These are phyloP conservation scores for Drosophila carrolli DNA, from an alignment of 1,140 invertebrate genomes.

Conservation along the genomic window DNA sequence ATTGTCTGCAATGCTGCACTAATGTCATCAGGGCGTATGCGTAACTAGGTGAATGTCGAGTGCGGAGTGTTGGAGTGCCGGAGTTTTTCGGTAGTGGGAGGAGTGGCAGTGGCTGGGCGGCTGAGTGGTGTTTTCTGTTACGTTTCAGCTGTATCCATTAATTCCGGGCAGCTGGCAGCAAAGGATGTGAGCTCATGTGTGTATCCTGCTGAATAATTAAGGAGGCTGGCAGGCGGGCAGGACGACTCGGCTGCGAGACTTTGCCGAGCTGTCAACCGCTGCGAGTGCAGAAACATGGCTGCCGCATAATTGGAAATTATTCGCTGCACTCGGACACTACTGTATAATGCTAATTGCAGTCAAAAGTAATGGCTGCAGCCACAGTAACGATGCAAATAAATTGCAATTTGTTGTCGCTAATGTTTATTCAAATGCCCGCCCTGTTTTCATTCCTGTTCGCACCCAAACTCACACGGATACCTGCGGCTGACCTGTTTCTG, in stretches of 20 bases:
- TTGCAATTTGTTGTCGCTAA: constrained; percentile 53
- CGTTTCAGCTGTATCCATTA: constrained; percentile 68
- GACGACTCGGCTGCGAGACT: constrained; percentile 6
- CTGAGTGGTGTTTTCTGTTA: constrained; percentile 57
- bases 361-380: constrained; percentile 32
- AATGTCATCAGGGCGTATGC: constrained; percentile 76
- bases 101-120: constrained; percentile 4
- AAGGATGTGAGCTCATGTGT: constrained; percentile 55
- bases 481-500: constrained; percentile 52
- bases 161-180: constrained; percentile 59
- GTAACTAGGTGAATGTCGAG: constrained; percentile 72
- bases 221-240: constrained; percentile 28
- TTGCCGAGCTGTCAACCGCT: constrained; percentile 28
- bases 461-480: not conserved
- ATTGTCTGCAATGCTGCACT: constrained; percentile 80
- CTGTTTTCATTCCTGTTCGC: constrained; percentile 19
- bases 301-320: constrained; percentile 67
- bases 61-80: constrained; percentile 1
- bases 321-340: constrained; percentile 42
- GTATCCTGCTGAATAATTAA: constrained; percentile 72
- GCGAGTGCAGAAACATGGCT: constrained; percentile 39
- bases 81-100: constrained; percentile 7
- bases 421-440: constrained; percentile 47
- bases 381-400: constrained; percentile 24
- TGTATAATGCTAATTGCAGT: constrained; percentile 54